A percentile compares a stretch with the other conserved stretches of the same genome.
phyloP scores from a whole-genome alignment of 1,140 invertebrate genomes.

The Mycetomoellerius zeteki region DNA sequence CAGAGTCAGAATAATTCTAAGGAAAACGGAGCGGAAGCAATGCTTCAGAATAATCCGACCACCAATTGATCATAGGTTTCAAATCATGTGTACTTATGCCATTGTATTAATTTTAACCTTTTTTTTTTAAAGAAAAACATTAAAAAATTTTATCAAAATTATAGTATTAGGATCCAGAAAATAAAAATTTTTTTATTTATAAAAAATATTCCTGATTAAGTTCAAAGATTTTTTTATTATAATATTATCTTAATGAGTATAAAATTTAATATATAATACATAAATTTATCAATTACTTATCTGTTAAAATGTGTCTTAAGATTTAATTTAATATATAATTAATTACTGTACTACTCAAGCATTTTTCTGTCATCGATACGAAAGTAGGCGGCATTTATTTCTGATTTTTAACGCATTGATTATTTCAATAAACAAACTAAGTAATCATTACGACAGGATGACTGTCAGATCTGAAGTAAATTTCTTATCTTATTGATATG shows the following conservation, averaged over 20 bases:
- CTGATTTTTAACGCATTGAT: neutral
- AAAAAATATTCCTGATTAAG: neutral
- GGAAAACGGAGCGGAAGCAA: neutral
- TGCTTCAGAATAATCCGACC: neutral
- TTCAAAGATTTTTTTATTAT: neutral
- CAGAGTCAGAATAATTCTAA: neutral
- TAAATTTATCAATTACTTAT: neutral
- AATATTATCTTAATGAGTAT: neutral
- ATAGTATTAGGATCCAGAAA: neutral
- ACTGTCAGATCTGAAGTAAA: neutral
- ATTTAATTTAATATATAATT: neutral
- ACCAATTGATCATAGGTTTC: neutral
- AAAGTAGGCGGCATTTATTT: neutral
- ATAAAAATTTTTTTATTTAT: neutral
- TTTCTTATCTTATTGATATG: conserved; percentile 18
- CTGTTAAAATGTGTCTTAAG: neutral
- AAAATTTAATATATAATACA: neutral
- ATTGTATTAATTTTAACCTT: neutral
- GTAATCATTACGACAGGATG: neutral
- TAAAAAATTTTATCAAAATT: neutral
- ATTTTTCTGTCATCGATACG: neutral
- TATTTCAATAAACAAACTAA: neutral
- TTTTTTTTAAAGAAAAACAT: neutral
- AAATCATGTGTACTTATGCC: neutral
- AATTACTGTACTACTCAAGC: neutral